Evolutionary conservation across 2,113 vertebrate species (phyloP).

Genomic region (Actenoides hombroni): DNA sequence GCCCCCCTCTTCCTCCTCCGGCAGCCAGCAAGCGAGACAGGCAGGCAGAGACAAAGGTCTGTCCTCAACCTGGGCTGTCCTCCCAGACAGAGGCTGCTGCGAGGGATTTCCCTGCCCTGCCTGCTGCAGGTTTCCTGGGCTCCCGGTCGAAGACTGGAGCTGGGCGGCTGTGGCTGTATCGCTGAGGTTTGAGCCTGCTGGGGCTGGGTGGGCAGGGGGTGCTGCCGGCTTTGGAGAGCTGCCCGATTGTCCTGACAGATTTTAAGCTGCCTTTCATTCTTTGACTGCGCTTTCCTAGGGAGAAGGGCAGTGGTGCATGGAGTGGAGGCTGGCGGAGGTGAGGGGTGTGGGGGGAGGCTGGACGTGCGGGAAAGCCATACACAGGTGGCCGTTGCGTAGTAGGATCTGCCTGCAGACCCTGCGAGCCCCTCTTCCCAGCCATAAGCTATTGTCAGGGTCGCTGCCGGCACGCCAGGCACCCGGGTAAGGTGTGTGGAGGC

Average conservation of each 20-base stretch:
- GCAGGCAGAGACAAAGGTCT: conserved; percentile 67
- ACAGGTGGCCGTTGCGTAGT: conserved; percentile 16
- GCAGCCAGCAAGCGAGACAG: conserved; percentile 34
- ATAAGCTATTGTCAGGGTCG: conserved; percentile 24
- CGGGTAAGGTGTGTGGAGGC: not conserved
- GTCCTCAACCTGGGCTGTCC: conserved; percentile 61
- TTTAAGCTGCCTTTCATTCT: conserved; percentile 42
- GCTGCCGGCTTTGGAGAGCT: not conserved
- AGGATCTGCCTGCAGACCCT: conserved; percentile 4
- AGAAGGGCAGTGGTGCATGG: conserved; percentile 25
- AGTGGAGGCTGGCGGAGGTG: not conserved
- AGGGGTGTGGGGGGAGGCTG: not conserved
- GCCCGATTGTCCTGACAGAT: not conserved
- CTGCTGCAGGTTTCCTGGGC: conserved; percentile 34
- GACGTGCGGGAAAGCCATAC: not conserved
- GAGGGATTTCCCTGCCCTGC: conserved; percentile 39
- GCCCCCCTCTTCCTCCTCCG: conserved; percentile 51
- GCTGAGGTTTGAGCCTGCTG: conserved; percentile 45
- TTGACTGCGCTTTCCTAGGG: not conserved
- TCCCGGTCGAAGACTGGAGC: not conserved
- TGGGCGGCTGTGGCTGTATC: not conserved
- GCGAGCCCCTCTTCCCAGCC: not conserved
- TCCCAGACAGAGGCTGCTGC: conserved; percentile 20
- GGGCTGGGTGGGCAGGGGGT: conserved; percentile 34
- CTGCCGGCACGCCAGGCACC: not conserved